Percentiles rank a stretch among this genome's conserved stretches.
Evolutionary conservation across 2,797 vertebrate species (phyloP).

Genomic region (Pseudochromis fuscus): DNA sequence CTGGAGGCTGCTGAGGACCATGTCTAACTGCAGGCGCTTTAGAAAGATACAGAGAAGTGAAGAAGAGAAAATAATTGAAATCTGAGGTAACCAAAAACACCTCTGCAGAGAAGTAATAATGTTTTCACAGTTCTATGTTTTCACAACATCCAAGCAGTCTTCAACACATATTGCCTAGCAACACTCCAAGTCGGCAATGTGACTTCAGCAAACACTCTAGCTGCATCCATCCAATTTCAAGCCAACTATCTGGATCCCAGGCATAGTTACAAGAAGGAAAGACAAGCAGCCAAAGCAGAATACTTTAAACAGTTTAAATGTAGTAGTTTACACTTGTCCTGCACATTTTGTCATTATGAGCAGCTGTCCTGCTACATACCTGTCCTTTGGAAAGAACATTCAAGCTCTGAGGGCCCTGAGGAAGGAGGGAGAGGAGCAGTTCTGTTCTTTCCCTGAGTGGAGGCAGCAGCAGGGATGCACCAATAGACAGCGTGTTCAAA

Average conservation of each 20-base stretch:
- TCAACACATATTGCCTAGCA: slow-evolving; percentile 50
- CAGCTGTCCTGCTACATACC: slow-evolving; percentile 66
- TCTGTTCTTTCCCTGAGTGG: slow-evolving; percentile 89
- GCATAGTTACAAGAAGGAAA: slow-evolving; percentile 12
- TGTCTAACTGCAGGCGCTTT: slow-evolving; percentile 88
- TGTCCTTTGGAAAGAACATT: slow-evolving; percentile 89
- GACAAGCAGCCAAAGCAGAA: slow-evolving; percentile 4
- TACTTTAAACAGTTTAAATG: not conserved
- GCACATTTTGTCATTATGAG: not conserved
- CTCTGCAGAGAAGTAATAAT: not conserved
- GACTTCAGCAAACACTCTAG: slow-evolving; percentile 12
- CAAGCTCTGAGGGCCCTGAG: slow-evolving; percentile 88
- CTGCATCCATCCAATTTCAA: slow-evolving; percentile 20
- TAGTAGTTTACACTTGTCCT: not conserved
- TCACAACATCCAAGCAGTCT: slow-evolving; percentile 35
- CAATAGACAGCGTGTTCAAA: slow-evolving; percentile 87
- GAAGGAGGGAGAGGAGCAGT: slow-evolving; percentile 87
- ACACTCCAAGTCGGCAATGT: slow-evolving; percentile 26
- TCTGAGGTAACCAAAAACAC: not conserved
- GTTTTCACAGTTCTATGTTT: slow-evolving; percentile 40
- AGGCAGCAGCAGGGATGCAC: slow-evolving; percentile 87
- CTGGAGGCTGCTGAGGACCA: slow-evolving; percentile 89
- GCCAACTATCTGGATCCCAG: slow-evolving; percentile 16
- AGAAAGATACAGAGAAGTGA: slow-evolving; percentile 26
- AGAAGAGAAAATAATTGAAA: slow-evolving; percentile 6